Evolutionary conservation across 2,113 vertebrate species (phyloP).

Genomic region (Motacilla tschutschensis): DNA sequence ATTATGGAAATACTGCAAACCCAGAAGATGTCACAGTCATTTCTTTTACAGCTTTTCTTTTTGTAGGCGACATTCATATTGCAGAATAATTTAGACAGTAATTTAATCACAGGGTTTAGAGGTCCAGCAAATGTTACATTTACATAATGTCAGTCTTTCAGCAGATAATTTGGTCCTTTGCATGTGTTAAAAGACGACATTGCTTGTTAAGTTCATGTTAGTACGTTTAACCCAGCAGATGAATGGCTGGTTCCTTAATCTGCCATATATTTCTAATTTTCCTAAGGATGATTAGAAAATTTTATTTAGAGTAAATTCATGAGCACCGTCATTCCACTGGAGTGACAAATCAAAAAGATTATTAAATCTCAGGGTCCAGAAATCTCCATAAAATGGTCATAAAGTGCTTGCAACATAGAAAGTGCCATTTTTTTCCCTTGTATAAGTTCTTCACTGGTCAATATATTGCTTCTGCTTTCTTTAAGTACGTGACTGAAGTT

Average conservation of each 20-base stretch:
- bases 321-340: not conserved
- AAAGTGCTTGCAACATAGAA: not conserved
- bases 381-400: not conserved
- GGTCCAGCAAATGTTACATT: constrained; percentile 70
- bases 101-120: constrained; percentile 69
- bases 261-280: constrained; percentile 53
- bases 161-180: constrained; percentile 65
- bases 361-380: not conserved
- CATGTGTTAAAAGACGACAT: constrained; percentile 53
- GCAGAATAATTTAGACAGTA: constrained; percentile 65
- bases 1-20: constrained; percentile 40
- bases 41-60: constrained; percentile 43
- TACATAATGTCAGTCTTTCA: constrained; percentile 68
- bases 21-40: constrained; percentile 36
- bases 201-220: constrained; percentile 57
- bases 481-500: not conserved
- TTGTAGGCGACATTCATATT: constrained; percentile 33
- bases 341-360: constrained; percentile 17
- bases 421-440: not conserved
- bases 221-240: constrained; percentile 39
- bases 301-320: constrained; percentile 36
- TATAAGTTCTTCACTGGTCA: not conserved
- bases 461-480: not conserved
- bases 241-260: constrained; percentile 45
- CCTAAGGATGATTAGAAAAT: constrained; percentile 29